Base-by-base conservation (phyloP, 2,797 vertebrate genomes). In the Harpagifer antarcticus region DNA sequence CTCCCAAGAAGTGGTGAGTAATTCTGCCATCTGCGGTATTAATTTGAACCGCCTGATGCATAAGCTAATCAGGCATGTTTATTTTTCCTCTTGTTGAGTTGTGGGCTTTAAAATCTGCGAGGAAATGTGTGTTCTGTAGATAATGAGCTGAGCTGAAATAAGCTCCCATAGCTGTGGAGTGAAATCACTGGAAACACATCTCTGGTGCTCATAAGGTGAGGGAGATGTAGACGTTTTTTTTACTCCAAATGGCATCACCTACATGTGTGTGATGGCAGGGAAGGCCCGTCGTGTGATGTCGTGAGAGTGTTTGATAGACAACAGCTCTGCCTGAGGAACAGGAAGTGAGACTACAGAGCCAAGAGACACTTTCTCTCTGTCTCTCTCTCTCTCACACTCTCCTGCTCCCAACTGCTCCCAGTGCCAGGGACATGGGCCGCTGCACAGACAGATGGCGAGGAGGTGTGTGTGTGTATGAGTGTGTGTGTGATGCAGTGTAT, bases 371-470 rank as follows among this genome's bases (percentile, higher is more conserved):
- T 88, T 87, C 33, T 37, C 8, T 37, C 33, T 37, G 1, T 37
- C 33, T 37, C 33, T 37, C 23, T 23, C 23, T 37, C 33, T 37
- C 33, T 37, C 33, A 9, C 33, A 7, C 33, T 9, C 84, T 78
- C 82, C 72, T 84, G 83, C 86, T 90, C 84, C 88, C 90, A 89
- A 90, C 82, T 84, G 86, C 88, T 92, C 91, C 82, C 84, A 76
- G 89, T 91, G 90, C 88, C 86, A 86, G 85, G 89, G 89, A 87
- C 88, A 93, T 69, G 86, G 88, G 86, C 91, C 74, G 85, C 88
- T 92, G 92, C 86, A 87, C 92, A 91, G 85, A 91, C 91, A 93
- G 93, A 94, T 93, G 93, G 92, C 81, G 62, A 81, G 65, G 78
- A 85, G 72, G 66, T 75, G 77, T 65, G 23, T 15, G 61, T 59